Evolutionary conservation across 2,888 invertebrate species (phyloP).

Genomic region (Odontomyia ornata): DNA sequence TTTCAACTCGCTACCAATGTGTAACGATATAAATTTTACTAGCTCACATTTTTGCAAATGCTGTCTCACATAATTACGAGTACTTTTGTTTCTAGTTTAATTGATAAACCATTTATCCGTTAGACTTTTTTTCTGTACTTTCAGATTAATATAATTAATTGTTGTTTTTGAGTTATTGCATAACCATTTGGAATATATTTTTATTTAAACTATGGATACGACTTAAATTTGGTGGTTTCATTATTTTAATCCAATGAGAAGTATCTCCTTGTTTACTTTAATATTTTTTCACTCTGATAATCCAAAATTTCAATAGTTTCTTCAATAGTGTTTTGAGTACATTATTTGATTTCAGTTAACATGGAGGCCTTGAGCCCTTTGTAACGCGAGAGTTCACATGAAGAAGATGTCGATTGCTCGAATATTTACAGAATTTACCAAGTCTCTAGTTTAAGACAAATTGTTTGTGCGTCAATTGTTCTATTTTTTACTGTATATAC

Average conservation of each 20-base stretch:
- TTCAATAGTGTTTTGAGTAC: background rate
- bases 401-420: background rate
- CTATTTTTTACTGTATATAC: background rate
- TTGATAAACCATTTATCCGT: background rate
- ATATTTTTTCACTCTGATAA: background rate
- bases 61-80: background rate
- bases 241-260: background rate
- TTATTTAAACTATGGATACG: too few species aligned
- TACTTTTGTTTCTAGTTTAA: background rate
- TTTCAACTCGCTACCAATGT: background rate
- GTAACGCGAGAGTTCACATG: background rate
- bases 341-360: constrained; percentile 21
- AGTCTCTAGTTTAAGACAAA: background rate
- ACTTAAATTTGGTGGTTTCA: background rate
- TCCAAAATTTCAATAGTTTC: background rate
- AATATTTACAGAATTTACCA: background rate
- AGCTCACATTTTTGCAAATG: background rate
- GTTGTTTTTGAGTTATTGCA: background rate
- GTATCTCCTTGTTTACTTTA: background rate
- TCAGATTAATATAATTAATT: background rate
- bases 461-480: background rate
- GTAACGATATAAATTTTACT: background rate
- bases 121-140: background rate
- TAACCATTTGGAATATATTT: background rate
- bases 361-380: background rate